A percentile compares a stretch with the other conserved stretches of the same genome.
phyloP scores from a whole-genome alignment of 2,888 invertebrate species.

The Melikaiella ostensackeni region DNA sequence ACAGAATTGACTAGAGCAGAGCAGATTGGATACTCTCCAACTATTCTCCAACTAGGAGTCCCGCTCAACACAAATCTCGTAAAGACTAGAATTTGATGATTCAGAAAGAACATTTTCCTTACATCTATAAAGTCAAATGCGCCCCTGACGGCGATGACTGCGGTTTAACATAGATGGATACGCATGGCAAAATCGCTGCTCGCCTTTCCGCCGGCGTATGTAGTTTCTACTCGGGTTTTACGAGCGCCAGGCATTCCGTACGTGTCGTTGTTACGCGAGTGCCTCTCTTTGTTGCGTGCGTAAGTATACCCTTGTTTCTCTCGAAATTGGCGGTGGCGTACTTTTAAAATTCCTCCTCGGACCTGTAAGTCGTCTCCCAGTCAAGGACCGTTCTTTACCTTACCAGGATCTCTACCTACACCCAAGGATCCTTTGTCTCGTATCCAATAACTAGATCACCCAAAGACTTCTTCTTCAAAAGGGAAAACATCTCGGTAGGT shows the following conservation, averaged over 20 bases:
- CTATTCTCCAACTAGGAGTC: no score
- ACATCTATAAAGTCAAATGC: neutral
- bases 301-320: conserved; percentile 50
- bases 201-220: conserved; percentile 42
- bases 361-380: conserved; percentile 26
- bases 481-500: conserved; percentile 11
- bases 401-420: conserved; percentile 1
- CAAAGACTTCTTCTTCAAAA: conserved; percentile 9
- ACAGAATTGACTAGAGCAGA: no score
- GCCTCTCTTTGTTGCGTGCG: conserved; percentile 49
- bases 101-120: neutral
- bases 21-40: neutral
- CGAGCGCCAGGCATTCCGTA: conserved; percentile 51
- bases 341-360: conserved; percentile 46
- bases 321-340: conserved; percentile 49
- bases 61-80: neutral
- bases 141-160: conserved; percentile 33
- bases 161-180: neutral
- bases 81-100: neutral
- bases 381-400: conserved; percentile 10
- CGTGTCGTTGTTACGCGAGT: conserved; percentile 50
- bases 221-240: conserved; percentile 44
- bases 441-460: conserved; percentile 29
- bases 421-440: conserved; percentile 31
- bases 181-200: neutral